A percentile compares a stretch with the other conserved stretches of the same genome.
phyloP scores from a whole-genome alignment of 2,113 vertebrate genomes.

The Cervus canadensis region DNA sequence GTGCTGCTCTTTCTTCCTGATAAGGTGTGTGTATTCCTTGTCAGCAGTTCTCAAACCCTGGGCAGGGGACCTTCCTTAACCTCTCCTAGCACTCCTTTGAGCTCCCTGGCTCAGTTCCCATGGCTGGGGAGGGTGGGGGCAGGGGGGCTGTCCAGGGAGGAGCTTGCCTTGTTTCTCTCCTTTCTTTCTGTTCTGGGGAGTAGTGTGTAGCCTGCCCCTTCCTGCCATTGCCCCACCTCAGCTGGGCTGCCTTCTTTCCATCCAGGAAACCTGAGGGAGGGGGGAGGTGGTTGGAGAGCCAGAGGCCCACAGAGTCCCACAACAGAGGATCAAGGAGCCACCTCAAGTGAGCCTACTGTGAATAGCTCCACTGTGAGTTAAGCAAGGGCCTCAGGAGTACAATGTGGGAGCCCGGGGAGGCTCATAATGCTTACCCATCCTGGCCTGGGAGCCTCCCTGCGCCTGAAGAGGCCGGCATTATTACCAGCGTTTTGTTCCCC shows the following conservation, averaged over 20 bases:
- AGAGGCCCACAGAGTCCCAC: neutral
- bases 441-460: neutral
- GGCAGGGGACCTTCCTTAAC: conserved; percentile 13
- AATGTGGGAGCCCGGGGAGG: neutral
- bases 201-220: neutral
- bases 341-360: conserved; percentile 31
- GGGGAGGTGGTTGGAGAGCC: neutral
- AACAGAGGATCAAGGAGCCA: conserved; percentile 37
- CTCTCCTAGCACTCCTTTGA: conserved; percentile 23
- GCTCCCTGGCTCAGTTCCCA: conserved; percentile 23
- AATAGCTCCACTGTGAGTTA: conserved; percentile 46
- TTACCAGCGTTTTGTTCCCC: conserved; percentile 42
- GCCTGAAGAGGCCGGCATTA: conserved; percentile 31
- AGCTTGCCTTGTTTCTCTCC: conserved; percentile 5
- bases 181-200: conserved; percentile 19
- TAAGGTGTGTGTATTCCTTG: conserved; percentile 45
- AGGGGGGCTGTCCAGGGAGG: neutral
- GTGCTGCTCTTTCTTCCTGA: conserved; percentile 40
- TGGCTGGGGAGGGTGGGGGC: neutral
- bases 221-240: neutral
- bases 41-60: conserved; percentile 32
- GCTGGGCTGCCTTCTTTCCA: conserved; percentile 5
- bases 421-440: conserved; percentile 9
- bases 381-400: neutral
- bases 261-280: neutral